Evolutionary conservation across 1,140 invertebrate genomes (phyloP), one percentile per base, ranked within the genome.

Genomic region (Zaprionus gabonicus): DNA sequence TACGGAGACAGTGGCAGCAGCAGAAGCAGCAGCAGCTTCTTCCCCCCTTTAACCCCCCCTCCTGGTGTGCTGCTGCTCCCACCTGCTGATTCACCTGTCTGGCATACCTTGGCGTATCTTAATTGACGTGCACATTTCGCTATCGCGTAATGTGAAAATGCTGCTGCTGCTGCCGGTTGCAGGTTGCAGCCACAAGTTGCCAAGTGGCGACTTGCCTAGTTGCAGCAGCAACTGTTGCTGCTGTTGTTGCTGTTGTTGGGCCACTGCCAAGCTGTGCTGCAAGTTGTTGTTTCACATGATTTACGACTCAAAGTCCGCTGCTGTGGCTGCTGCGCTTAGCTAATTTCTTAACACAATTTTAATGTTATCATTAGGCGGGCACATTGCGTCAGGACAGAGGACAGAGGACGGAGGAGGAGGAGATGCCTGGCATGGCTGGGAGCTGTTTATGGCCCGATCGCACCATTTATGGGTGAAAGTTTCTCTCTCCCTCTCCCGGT

Each of bases 261-360:
- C 51, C 36, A 20, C 20, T 23, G 20, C 17, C 17, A 65, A 65
- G 63, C 63, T 56, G 63, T 44, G 55, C 63, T 56, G 55, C 36
- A 64, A 64, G 34, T 59, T 70, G 67, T 60, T 65, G 60, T 66
- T 73, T 83, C 81, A 77, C 75, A 87, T 87, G 84, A 87, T 87
- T 87, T 88, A 87, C 84, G 83, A 84, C 71, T 84, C 67, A 55
- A 62, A 66, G 74, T 72, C 15, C 27, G 28, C 51, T 63, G 34
- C 41, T n/a, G 1, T 13, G 31, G 31, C 23, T 46, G 46, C 51
- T 57, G 71, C 70, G 20, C 57, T 79, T 56, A 73, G 81, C 85
- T 90, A 90, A 90, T 90, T 90, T 90, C 85, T 90, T 90, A 90
- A 90, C 85, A 90, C 85, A 90, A 90, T 90, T 90, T 85, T 90